Conservation (phyloP, 2,797 vertebrate genomes). For the Thaleichthys pacificus region DNA sequence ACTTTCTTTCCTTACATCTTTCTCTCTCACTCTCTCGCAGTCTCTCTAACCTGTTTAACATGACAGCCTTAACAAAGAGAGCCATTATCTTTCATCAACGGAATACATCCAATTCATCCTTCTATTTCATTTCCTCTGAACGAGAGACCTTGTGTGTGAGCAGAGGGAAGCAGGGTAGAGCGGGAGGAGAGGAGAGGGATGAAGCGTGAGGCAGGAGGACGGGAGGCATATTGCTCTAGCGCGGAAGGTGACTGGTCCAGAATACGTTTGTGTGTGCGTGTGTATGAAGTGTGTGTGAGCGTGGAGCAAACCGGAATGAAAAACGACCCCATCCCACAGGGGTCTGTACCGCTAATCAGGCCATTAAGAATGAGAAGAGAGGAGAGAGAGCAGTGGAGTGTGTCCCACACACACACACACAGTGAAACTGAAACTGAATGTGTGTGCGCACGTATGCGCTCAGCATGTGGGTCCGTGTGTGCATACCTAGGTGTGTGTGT, state of each 20-base stretch:
- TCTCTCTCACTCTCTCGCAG: slow-evolving; percentile 10
- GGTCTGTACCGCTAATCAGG: slow-evolving; percentile 17
- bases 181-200: too few relatives aligned
- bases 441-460: not conserved
- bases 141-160: slow-evolving; percentile 30
- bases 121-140: slow-evolving; percentile 46
- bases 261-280: not conserved
- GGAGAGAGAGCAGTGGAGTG: not conserved
- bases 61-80: slow-evolving; percentile 26
- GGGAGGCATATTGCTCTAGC: not conserved
- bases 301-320: slow-evolving; percentile 11
- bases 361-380: slow-evolving; percentile 19
- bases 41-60: slow-evolving; percentile 40
- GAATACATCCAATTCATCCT: slow-evolving; percentile 12
- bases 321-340: slow-evolving; percentile 17
- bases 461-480: not conserved
- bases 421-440: not conserved
- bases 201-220: not conserved
- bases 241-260: not conserved
- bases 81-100: slow-evolving; percentile 42
- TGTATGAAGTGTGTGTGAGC: not conserved
- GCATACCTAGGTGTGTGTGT: not conserved
- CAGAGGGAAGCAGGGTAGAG: not conserved
- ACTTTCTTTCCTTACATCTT: not conserved
- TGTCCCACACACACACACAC: not conserved